Evolutionary conservation across 2,113 vertebrate genomes (phyloP).

Genomic region (Heteronetta atricapilla): DNA sequence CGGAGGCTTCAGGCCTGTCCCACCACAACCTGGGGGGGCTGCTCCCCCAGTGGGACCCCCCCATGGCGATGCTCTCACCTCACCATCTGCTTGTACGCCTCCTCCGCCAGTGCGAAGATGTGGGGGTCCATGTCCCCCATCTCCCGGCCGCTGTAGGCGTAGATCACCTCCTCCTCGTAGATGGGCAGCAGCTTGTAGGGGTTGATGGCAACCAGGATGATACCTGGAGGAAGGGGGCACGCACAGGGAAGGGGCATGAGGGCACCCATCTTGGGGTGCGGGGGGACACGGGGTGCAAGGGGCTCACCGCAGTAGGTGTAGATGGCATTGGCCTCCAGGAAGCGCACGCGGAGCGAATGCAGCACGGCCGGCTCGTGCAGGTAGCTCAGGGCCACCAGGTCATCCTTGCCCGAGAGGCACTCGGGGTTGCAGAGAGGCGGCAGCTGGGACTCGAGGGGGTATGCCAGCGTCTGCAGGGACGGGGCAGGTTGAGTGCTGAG

Average conservation of each 20-base stretch:
- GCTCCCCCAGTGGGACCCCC: not conserved
- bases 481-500: not conserved
- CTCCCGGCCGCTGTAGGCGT: not conserved
- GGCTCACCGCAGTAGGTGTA: slow-evolving; percentile 83
- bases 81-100: not conserved
- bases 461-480: slow-evolving; percentile 33
- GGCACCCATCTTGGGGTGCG: rapidly evolving
- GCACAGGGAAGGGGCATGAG: not conserved
- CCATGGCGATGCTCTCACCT: not conserved
- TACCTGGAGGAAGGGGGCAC: not conserved
- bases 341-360: slow-evolving; percentile 80
- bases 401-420: slow-evolving; percentile 77
- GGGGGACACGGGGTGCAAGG: rapidly evolving
- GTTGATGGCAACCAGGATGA: not conserved
- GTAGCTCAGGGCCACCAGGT: slow-evolving; percentile 72
- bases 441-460: slow-evolving; percentile 56
- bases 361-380: slow-evolving; percentile 78
- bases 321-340: slow-evolving; percentile 82
- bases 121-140: not conserved
- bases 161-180: not conserved
- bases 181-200: not conserved
- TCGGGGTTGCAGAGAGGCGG: slow-evolving; percentile 81
- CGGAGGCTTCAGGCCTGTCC: not conserved
- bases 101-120: not conserved
- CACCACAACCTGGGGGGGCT: not conserved